Conservation (phyloP, 2,797 vertebrate species). For the Molossus alvarezi region DNA sequence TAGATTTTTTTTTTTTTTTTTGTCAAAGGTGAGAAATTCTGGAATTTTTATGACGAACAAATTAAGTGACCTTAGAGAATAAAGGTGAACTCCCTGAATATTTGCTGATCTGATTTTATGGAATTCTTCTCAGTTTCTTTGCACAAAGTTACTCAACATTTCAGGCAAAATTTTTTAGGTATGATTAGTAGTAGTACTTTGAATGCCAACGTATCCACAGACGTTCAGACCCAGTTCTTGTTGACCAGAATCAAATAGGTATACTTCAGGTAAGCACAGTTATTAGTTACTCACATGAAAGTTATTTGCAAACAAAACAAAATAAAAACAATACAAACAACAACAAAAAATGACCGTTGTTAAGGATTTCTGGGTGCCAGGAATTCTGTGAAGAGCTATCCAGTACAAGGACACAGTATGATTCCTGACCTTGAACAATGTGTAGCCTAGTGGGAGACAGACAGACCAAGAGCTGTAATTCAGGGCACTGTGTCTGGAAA, state of each 20-base stretch:
- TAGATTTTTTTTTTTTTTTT: conserved; percentile 9
- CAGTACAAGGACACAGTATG: background rate
- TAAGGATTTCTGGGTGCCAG: background rate
- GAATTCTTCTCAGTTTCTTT: conserved; percentile 8
- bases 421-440: background rate
- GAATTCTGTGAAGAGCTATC: background rate
- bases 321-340: background rate
- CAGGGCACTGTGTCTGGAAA: background rate
- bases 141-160: background rate
- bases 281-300: background rate
- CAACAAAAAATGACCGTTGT: background rate
- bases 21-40: conserved; percentile 1
- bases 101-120: background rate
- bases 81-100: background rate
- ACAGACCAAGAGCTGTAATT: background rate
- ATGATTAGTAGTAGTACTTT: background rate
- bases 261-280: background rate
- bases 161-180: background rate
- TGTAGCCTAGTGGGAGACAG: background rate
- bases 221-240: background rate
- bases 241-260: conserved; percentile 25
- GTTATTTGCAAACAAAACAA: background rate
- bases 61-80: conserved; percentile 37
- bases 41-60: conserved; percentile 19
- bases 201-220: background rate